Base-by-base conservation (phyloP, 2,113 vertebrate species). In the Etheostoma spectabile region DNA sequence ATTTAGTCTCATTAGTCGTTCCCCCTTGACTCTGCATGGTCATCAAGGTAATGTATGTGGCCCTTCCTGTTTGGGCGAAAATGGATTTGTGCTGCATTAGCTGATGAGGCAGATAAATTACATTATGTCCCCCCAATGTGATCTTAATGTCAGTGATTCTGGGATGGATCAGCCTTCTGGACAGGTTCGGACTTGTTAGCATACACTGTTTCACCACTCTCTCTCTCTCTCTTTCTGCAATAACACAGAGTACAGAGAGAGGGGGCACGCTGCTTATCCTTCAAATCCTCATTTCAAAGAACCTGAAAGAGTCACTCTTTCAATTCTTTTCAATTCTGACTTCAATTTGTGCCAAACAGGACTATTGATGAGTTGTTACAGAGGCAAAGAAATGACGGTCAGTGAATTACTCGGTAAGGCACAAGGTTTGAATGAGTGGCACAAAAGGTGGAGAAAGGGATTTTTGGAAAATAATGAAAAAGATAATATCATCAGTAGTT, bases 21-120 rank as follows among this genome's bases (percentile, higher is more conserved):
- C 89, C 87, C 92, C 88, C 91, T 86, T 91, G 93, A 94, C 93
- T 93, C 88, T 73, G 81, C 74, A 57, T 83, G 83, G 86, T 93
- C 91, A 95, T 95, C 93, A 94, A 89, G 93, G 90, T 95, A 95
- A 95, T 95, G 94, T 95, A 95, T 93, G 93, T 93, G 92, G 93
- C 79, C 88, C 90, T 94, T 93, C 92, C 91, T 90, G 92, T 93
- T 94, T 92, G 82, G 89, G 86, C 46, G 79, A 94, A 95, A 95
- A 94, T 91, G 91, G 94, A 96, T 95, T 95, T 95, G 89, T 74
- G 77, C 93, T 95, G 92, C 95, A 96, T 96, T 96, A 96, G 94
- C 93, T 94, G 94, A 96, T 95, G 94, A 95, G 89, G 91, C 91
- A 90, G 86, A 88, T 93, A 94, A 94, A 95, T 94, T 89, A 91